Base-by-base conservation (phyloP, 2,888 invertebrate genomes). In the Iselma pallidipennis region DNA sequence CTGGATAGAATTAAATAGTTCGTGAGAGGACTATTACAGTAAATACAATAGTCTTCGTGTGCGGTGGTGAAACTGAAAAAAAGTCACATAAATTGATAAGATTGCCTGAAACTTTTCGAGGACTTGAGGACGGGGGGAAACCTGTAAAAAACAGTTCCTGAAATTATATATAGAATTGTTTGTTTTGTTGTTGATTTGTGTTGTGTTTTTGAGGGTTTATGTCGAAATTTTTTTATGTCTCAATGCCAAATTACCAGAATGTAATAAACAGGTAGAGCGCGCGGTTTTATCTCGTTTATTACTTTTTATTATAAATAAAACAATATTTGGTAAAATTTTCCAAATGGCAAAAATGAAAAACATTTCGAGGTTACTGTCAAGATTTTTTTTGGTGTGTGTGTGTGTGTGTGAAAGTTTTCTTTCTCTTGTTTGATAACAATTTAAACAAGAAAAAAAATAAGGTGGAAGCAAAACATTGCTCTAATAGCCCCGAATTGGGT, bases 21-120 rank as follows among this genome's bases (percentile, higher is more conserved):
- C 77, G 77, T 77, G 77, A 75, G 74, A 61, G 59, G 67, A 71
- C 70, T 76, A 77, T 77, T 76, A 77, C 70, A 71, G 72, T 74
- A 77, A n/a, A n/a, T 70, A 76, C 75, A 76, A 76, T 76, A 74
- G 75, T 72, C 77, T 71, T 76, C 77, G 77, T 77, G 77, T 64
- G 64, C 45, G 75, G 75, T 74, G 77, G 76, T 71, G 74, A 76
- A 75, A 76, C 72, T 70, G 72, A 75, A 75, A 74, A 67, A 64
- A 55, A 68, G 62, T 65, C 70, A 71, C 71, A 73, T 72, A 74
- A 71, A 75, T 72, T 71, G 62, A 57, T 62, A 70, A 69, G 67
- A 69, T 71, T 71, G 70, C 14, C 14, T 33, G 33, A 33, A 33
- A 14, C 25, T 6, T 4, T 6, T 4, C 25, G 5, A 25, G 5